Conservation (phyloP, 2,888 invertebrate genomes). For the Microplitis manilae region DNA sequence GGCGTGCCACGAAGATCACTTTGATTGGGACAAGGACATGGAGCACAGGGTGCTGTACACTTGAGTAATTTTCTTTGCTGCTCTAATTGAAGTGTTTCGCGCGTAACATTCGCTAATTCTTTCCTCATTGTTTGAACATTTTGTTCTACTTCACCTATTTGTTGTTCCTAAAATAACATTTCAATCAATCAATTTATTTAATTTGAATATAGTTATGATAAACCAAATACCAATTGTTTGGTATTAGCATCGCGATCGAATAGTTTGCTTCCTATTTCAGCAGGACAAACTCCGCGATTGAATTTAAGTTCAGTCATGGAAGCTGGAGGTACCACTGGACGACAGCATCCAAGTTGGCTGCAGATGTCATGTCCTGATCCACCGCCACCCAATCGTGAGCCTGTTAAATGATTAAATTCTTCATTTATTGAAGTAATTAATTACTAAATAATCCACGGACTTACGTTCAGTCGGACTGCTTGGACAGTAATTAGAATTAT, state of each 20-base stretch:
- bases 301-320: background rate
- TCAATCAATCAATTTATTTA: background rate
- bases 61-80: constrained; percentile 69
- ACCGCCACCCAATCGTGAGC: constrained; percentile 51
- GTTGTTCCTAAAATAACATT: constrained; percentile 73
- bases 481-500: background rate
- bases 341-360: constrained; percentile 16
- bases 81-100: constrained; percentile 73
- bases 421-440: background rate
- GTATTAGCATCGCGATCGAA: constrained; percentile 71
- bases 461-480: constrained; percentile 52
- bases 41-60: constrained; percentile 64
- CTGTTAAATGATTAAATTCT: background rate
- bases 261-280: constrained; percentile 70
- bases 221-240: constrained; percentile 67
- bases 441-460: background rate
- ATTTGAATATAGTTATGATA: background rate
- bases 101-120: constrained; percentile 73
- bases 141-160: constrained; percentile 75
- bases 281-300: constrained; percentile 65
- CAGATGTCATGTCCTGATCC: constrained; percentile 55
- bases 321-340: background rate
- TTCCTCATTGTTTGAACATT: constrained; percentile 76
- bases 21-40: constrained; percentile 62
- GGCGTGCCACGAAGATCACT: constrained; percentile 40